These are phyloP conservation scores for Trachelipus rathkii DNA, from an alignment of 1,140 invertebrate genomes.

Conservation along the genomic window DNA sequence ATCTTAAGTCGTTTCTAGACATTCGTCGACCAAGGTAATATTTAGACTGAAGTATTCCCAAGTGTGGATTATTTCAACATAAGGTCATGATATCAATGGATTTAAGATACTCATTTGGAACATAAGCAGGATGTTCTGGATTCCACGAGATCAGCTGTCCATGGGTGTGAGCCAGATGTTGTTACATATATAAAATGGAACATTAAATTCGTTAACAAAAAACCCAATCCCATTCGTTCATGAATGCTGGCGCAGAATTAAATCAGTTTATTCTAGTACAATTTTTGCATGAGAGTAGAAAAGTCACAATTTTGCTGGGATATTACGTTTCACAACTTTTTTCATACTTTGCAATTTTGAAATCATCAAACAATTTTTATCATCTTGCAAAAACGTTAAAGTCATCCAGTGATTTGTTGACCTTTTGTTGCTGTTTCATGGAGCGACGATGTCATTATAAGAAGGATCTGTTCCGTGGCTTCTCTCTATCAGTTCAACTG, in stretches of 20 bases:
- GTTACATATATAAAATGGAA: constrained; percentile 57
- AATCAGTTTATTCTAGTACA: constrained; percentile 46
- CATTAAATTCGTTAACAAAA: constrained; percentile 55
- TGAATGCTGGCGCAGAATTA: constrained; percentile 47
- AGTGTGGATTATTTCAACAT: constrained; percentile 44
- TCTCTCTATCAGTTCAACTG: too few relatives aligned
- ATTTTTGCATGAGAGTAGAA: constrained; percentile 34
- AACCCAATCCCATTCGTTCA: constrained; percentile 47
- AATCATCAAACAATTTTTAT: constrained; percentile 22
- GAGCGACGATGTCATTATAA: constrained; percentile 44
- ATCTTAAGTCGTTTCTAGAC: constrained; percentile 34
- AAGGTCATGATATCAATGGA: constrained; percentile 45
- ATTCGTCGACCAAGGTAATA: constrained; percentile 29
- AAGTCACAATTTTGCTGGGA: constrained; percentile 42
- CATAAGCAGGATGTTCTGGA: constrained; percentile 42
- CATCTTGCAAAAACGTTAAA: constrained; percentile 44
- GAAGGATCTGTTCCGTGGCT: constrained; percentile 45
- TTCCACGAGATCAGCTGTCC: constrained; percentile 46
- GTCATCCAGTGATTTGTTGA: constrained; percentile 32
- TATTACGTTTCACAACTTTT: constrained; percentile 34
- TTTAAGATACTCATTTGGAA: constrained; percentile 43
- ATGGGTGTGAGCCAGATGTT: constrained; percentile 43
- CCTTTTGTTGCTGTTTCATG: constrained; percentile 26
- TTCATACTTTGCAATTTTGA: constrained; percentile 43
- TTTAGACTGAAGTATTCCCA: constrained; percentile 34